phyloP scores from a whole-genome alignment of 2,797 vertebrate genomes.

The Nannoperca obscura region DNA sequence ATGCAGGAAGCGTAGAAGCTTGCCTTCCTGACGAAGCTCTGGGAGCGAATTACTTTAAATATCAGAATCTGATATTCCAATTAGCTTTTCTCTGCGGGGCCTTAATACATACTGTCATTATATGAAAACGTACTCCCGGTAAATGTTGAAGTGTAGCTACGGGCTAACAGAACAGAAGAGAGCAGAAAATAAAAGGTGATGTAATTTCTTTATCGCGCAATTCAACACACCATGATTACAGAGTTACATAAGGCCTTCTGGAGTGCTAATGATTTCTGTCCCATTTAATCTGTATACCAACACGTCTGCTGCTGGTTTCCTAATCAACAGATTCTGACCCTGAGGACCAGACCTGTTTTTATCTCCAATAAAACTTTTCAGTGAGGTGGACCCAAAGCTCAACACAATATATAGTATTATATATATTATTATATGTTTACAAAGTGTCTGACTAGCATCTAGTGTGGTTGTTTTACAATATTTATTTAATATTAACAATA shows the following conservation, averaged over 20 bases:
- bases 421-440: not conserved
- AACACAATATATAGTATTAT: not conserved
- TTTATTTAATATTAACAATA: not conserved
- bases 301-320: conserved; percentile 15
- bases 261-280: conserved; percentile 37
- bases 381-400: not conserved
- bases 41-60: conserved; percentile 49
- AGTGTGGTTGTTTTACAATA: not conserved
- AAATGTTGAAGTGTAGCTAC: conserved; percentile 28
- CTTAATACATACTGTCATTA: conserved; percentile 47
- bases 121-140: conserved; percentile 16
- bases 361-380: not conserved
- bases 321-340: conserved; percentile 26
- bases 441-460: not conserved
- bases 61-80: conserved; percentile 58
- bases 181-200: conserved; percentile 23
- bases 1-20: conserved; percentile 23
- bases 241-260: conserved; percentile 29
- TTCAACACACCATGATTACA: conserved; percentile 21
- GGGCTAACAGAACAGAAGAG: conserved; percentile 19
- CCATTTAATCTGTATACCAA: conserved; percentile 22
- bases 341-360: conserved; percentile 24
- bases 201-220: conserved; percentile 29
- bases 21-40: conserved; percentile 38
- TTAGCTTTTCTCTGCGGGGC: conserved; percentile 52